Base-by-base conservation (phyloP, 2,888 invertebrate species). In the Cetonia aurata region DNA sequence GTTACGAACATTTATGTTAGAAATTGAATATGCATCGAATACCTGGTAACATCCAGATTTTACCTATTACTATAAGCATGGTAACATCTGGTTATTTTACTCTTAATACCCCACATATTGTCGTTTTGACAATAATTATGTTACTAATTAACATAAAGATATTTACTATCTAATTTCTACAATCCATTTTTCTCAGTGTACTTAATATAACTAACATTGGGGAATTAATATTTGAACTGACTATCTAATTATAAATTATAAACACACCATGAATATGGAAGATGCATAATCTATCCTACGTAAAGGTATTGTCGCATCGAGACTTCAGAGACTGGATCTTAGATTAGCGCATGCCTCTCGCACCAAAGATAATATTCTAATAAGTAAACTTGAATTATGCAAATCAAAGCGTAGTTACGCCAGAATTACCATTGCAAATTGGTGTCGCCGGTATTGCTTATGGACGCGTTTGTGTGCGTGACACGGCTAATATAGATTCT, bases 351-450 rank as follows among this genome's bases (percentile, higher is more conserved):
- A n/a, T 44, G 25, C 37, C 33, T 48, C 62, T 33, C 48, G 48
- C 31, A 1, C 25, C 12, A 48, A 62, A 62, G 62, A 62, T 62
- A 62, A 62, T 62, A 62, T 62, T 62, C 62, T 62, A 62, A 62
- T 62, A 62, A 33, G 62, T 62, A 62, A 62, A 62, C 62, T 62
- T 62, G 48, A 62, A 62, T 60, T 62, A 62, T 62, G 62, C 37
- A 62, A 62, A 62, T 62, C 33, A 48, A 62, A 15, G 62, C 33
- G 25, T 25, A 25, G 25, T 15, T 62, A 62, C 48, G 33, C 48
- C 33, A 25, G 48, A 62, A 62, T 62, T 62, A 62, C 48, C 19
- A 62, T 62, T 62, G 62, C 62, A 62, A 62, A 62, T 62, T 62
- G 48, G 42, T 62, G 62, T 62, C 48, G 25, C 62, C 62, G 15